These are phyloP conservation scores for Deroptyus accipitrinus DNA, from an alignment of 2,113 vertebrate species.

Conservation along the genomic window DNA sequence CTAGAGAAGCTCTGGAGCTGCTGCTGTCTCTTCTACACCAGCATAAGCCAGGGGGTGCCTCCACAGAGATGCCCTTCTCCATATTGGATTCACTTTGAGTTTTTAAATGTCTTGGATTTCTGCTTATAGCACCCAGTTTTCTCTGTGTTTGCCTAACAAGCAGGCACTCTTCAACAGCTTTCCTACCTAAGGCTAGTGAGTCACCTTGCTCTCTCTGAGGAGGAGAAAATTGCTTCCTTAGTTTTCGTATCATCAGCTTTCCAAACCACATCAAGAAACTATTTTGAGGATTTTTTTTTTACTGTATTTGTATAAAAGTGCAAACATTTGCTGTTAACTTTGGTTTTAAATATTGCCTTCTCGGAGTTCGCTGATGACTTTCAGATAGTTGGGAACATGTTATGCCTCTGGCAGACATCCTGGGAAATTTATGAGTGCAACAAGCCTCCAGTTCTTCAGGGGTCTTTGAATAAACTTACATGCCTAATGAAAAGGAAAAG, in stretches of 20 bases:
- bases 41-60: neutral
- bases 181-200: neutral
- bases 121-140: neutral
- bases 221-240: neutral
- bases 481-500: neutral
- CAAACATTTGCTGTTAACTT: neutral
- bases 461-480: neutral
- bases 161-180: neutral
- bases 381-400: neutral
- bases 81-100: neutral
- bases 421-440: constrained; percentile 13
- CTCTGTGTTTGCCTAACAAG: neutral
- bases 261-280: neutral
- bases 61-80: neutral
- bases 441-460: neutral
- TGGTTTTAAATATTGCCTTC: neutral
- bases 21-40: neutral
- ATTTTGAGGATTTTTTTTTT: neutral
- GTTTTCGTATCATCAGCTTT: neutral
- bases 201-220: neutral
- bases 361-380: neutral
- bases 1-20: neutral
- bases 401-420: neutral
- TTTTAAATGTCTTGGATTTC: neutral
- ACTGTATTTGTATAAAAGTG: neutral